phyloP scores from a whole-genome alignment of 2,797 vertebrate genomes.

The Parambassis ranga region DNA sequence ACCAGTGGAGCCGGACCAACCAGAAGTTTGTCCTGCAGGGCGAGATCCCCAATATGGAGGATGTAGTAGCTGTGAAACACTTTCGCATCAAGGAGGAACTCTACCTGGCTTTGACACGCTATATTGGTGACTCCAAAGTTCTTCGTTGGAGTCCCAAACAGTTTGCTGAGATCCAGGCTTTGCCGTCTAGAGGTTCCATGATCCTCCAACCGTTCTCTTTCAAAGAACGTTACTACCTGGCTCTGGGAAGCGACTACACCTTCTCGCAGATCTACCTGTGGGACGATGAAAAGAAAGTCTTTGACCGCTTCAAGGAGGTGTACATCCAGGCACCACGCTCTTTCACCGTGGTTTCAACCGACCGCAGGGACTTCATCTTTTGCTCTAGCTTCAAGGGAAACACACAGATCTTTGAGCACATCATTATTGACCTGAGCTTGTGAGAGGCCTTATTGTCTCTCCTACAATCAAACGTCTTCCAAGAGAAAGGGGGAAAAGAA shows the following conservation, averaged over 20 bases:
- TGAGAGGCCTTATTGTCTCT: constrained; percentile 61
- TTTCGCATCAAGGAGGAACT: constrained; percentile 90
- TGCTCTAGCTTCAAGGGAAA: constrained; percentile 98
- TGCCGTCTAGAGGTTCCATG: constrained; percentile 97
- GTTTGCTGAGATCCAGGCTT: constrained; percentile 92
- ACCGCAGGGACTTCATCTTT: constrained; percentile 96
- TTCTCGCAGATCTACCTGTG: constrained; percentile 98
- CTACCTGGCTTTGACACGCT: constrained; percentile 93
- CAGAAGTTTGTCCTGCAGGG: constrained; percentile 91
- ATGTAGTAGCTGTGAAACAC: constrained; percentile 94
- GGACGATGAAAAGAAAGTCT: constrained; percentile 88
- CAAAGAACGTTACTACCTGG: constrained; percentile 92
- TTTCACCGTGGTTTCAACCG: constrained; percentile 95
- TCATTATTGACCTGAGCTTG: constrained; percentile 92
- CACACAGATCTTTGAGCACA: constrained; percentile 96
- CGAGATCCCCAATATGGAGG: constrained; percentile 97
- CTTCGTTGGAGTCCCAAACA: constrained; percentile 92
- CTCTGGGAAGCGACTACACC: constrained; percentile 96
- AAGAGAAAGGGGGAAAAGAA: constrained; percentile 24
- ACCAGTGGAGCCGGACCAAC: constrained; percentile 92
- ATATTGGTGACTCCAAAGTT: constrained; percentile 96
- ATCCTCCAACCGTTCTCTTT: constrained; percentile 94
- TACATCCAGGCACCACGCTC: constrained; percentile 97
- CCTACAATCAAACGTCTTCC: constrained; percentile 66
- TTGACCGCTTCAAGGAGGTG: constrained; percentile 94